These are phyloP conservation scores for Ophthalmotilapia sp. DNA, from an alignment of 2,113 vertebrate genomes.

Conservation along the genomic window DNA sequence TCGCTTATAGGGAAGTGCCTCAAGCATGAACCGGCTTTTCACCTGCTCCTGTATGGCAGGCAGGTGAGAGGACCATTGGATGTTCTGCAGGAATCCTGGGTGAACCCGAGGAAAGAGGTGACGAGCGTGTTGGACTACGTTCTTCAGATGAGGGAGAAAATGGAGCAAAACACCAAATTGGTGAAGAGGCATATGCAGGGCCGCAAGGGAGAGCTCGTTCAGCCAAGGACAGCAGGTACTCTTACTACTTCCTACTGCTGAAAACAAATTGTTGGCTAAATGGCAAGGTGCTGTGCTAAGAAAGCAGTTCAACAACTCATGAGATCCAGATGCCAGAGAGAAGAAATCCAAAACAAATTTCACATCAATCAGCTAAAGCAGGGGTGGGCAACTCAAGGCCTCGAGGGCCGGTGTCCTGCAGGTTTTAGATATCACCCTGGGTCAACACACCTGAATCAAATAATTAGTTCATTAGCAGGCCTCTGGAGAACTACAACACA, in stretches of 20 bases:
- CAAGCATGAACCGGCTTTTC: not conserved
- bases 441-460: not conserved
- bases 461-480: not conserved
- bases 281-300: not conserved
- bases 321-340: not conserved
- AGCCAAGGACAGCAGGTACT: not conserved
- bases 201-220: not conserved
- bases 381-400: not conserved
- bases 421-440: not conserved
- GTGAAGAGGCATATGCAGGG: not conserved
- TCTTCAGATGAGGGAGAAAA: not conserved
- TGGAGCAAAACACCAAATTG: not conserved
- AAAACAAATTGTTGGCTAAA: not conserved
- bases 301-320: not conserved
- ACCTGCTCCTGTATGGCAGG: not conserved
- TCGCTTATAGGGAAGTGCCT: not conserved
- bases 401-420: not conserved
- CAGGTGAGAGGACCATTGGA: not conserved
- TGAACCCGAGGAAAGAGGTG: not conserved
- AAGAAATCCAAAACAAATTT: not conserved
- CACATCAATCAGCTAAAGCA: not conserved
- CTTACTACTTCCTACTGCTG: not conserved
- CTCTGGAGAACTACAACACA: not conserved
- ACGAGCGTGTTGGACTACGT: fast-evolving
- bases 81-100: not conserved